Percentiles rank a stretch among this genome's conserved stretches.
Conservation (phyloP, 2,888 invertebrate genomes). For the Polydrusus cervinus region DNA sequence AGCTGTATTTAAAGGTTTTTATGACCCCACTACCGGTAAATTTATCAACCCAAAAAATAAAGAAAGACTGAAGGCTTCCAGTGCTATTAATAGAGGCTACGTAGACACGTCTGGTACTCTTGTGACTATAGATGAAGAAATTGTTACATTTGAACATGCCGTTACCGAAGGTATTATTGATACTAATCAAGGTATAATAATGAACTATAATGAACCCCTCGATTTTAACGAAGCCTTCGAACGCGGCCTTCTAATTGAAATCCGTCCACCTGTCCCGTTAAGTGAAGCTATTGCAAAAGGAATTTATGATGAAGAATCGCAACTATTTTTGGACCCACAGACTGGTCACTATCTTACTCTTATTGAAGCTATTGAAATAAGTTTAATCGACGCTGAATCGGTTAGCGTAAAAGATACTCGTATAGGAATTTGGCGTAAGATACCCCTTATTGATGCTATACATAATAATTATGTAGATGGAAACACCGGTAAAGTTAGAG, state of each 20-base stretch:
- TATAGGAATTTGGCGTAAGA: constrained; percentile 83
- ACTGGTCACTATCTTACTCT: constrained; percentile 86
- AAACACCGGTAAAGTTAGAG: constrained; percentile 80
- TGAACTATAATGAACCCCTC: constrained; percentile 74
- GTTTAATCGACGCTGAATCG: constrained; percentile 88
- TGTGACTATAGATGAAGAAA: constrained; percentile 86
- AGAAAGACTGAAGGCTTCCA: constrained; percentile 85
- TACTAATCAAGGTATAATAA: constrained; percentile 80
- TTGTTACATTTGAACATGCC: constrained; percentile 88
- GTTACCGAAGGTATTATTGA: constrained; percentile 85
- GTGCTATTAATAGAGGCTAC: constrained; percentile 88
- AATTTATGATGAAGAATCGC: constrained; percentile 85
- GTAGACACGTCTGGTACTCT: constrained; percentile 90
- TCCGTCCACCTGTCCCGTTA: constrained; percentile 85
- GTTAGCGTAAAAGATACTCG: constrained; percentile 87
- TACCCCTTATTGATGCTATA: constrained; percentile 86
- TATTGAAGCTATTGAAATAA: constrained; percentile 86
- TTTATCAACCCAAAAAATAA: constrained; percentile 87
- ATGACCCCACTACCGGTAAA: constrained; percentile 88
- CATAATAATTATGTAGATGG: constrained; percentile 84
- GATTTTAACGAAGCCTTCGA: constrained; percentile 91
- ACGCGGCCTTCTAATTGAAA: constrained; percentile 86
- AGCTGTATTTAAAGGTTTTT: constrained; percentile 93
- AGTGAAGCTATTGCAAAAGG: constrained; percentile 88
- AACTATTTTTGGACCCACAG: constrained; percentile 88